A percentile compares a stretch with the other conserved stretches of the same genome.
These are phyloP conservation scores for Halichondria panicea DNA, from an alignment of 37 sponge, comb jelly and placozoan species.

Conservation along the genomic window DNA sequence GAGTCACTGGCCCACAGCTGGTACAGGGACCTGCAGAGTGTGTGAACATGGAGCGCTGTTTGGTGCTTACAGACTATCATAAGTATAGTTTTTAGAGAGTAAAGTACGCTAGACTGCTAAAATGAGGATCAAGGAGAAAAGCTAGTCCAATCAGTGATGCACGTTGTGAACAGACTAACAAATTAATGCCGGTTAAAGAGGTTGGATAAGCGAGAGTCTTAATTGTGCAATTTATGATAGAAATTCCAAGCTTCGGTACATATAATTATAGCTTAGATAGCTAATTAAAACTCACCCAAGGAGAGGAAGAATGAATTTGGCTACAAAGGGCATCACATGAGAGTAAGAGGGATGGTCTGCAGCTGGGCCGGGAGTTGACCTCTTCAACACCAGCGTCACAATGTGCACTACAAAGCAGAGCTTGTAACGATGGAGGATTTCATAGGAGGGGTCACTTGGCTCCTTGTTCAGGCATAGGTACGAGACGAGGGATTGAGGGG, in stretches of 20 bases:
- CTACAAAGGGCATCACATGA: conserved; percentile 13
- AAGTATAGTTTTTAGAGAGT: too few relatives aligned
- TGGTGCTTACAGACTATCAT: too few relatives aligned
- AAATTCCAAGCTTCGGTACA: too few relatives aligned
- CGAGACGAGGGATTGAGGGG: conserved; percentile 8
- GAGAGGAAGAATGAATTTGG: conserved; percentile 29
- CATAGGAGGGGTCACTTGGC: conserved; percentile 23
- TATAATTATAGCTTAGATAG: too few relatives aligned
- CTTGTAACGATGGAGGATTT: background rate
- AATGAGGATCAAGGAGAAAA: too few relatives aligned
- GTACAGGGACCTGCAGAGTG: conserved; percentile 9
- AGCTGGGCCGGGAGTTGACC: background rate
- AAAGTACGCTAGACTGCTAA: too few relatives aligned
- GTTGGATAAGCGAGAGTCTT: too few relatives aligned
- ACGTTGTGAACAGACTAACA: too few relatives aligned
- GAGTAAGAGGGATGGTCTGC: conserved; percentile 16
- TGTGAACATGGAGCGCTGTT: too few relatives aligned
- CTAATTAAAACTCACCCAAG: conserved; percentile 5
- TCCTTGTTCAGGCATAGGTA: conserved; percentile 36
- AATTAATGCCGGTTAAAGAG: too few relatives aligned
- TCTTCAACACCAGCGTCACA: conserved; percentile 14
- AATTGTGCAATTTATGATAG: too few relatives aligned
- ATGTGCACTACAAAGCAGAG: conserved; percentile 29
- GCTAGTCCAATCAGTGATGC: too few relatives aligned
- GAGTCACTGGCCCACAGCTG: conserved; percentile 26